These are phyloP conservation scores for Epizoanthus scotinus DNA, from an alignment of 92 coral and sea anemone genomes.

Conservation along the genomic window DNA sequence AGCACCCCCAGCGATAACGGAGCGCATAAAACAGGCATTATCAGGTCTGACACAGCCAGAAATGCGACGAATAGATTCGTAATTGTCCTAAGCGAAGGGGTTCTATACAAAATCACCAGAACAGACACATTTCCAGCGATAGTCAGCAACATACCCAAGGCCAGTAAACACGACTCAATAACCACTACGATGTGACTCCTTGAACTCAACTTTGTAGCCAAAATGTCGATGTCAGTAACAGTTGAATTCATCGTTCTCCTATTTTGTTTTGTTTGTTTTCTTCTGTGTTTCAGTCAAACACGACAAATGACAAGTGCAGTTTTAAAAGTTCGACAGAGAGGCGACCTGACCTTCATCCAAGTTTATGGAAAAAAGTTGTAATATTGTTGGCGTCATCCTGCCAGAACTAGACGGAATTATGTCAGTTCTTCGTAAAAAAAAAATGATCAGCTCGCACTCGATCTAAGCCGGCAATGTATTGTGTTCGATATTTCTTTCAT, in stretches of 20 bases:
- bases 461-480: too few relatives aligned
- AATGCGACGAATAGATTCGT: conserved; percentile 55
- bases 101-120: conserved; percentile 48
- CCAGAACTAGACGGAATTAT: too few relatives aligned
- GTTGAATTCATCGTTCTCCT: neutral
- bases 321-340: too few relatives aligned
- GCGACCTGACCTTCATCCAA: too few relatives aligned
- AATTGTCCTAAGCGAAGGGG: conserved; percentile 55
- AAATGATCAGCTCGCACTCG: too few relatives aligned
- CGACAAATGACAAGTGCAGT: too few relatives aligned
- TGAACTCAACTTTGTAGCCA: conserved; percentile 28
- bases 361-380: too few relatives aligned
- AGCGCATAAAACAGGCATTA: conserved; percentile 42
- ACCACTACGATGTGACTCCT: conserved; percentile 24
- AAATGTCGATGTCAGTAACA: conserved; percentile 6
- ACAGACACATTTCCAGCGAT: conserved; percentile 56
- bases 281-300: too few relatives aligned
- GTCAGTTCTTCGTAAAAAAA: too few relatives aligned
- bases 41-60: conserved; percentile 63
- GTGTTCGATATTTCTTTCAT: too few relatives aligned
- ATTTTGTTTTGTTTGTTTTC: too few relatives aligned
- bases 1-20: conserved; percentile 33
- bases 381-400: too few relatives aligned
- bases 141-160: conserved; percentile 32
- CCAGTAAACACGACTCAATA: conserved; percentile 28